Base-by-base conservation (phyloP, 1,140 invertebrate species). In the Monochamus saltuarius region DNA sequence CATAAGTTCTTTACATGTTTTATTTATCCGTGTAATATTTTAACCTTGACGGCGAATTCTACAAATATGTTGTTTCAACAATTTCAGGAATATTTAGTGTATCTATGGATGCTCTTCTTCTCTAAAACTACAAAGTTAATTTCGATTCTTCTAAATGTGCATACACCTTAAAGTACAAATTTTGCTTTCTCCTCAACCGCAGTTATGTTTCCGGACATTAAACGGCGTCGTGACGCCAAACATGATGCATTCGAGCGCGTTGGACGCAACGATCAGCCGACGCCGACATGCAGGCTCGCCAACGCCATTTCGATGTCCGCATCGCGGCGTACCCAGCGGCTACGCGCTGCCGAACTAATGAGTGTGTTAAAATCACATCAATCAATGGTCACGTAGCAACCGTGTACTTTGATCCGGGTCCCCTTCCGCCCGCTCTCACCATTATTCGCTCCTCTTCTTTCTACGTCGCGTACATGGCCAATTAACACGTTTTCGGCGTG, bases 301-400 rank as follows among this genome's bases (percentile, higher is more conserved):
- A 62, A 43, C 62, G 56, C 56, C 65, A 62, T 64, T 59, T 62
- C 59, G 59, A 64, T 56, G 51, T 55, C 56, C 53, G 56, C 65
- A 45, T 59, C 52, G 56, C 45, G 16, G 8, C 17, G 45, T 29
- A 29, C 2, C 22, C 22, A 29, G 8, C 45, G 42, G 17, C 45
- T 19, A 19, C 45, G 29, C 51, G 54, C 58, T 42, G 47, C 52
- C 52, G 62, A 60, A 64, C 65, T 71, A 69, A 68, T 69, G 69
- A 68, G 67, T 69, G 70, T 66, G 70, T 72, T 72, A 70, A 72
- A 72, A 70, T 72, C 70, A 68, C 70, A 72, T 72, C 70, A 72
- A 72, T 72, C 70, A 72, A 72, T 72, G 68, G 70, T 72, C 70
- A 72, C 70, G 62, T 72, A 70, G 70, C 70, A 72, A 72, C 69